Percentiles rank a stretch among this genome's conserved stretches.
Conservation (phyloP, 2,797 vertebrate genomes). For the Bradypodion ventrale region DNA sequence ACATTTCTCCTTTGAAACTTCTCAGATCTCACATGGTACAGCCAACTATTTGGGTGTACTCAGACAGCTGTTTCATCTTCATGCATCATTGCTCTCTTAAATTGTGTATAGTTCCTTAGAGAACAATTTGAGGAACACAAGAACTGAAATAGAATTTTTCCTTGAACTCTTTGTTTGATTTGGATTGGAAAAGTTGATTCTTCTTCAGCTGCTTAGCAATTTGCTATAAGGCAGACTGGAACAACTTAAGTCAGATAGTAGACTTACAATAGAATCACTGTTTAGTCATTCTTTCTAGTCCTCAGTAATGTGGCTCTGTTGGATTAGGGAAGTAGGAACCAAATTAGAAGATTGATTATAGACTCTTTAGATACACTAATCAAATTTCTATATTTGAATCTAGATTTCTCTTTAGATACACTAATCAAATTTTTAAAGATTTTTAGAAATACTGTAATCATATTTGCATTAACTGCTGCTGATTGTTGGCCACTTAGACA, state of each 20-base stretch:
- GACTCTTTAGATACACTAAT: not conserved
- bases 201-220: slow-evolving; percentile 36
- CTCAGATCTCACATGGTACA: not conserved
- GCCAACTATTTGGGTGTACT: not conserved
- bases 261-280: slow-evolving; percentile 38
- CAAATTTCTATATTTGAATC: not conserved
- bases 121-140: not conserved
- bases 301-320: not conserved
- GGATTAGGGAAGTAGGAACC: not conserved
- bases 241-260: slow-evolving; percentile 31
- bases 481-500: no score
- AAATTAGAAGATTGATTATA: not conserved
- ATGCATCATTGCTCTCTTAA: not conserved
- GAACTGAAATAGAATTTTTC: slow-evolving; percentile 33
- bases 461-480: no score
- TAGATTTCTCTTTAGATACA: no score
- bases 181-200: slow-evolving; percentile 52
- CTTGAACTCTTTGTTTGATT: slow-evolving; percentile 36
- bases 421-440: no score
- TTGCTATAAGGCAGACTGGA: slow-evolving; percentile 23
- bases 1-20: not conserved
- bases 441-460: not conserved
- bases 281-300: slow-evolving; percentile 23
- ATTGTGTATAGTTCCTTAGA: not conserved
- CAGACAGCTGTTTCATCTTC: not conserved